A percentile compares a stretch with the other conserved stretches of the same genome.
Conservation (phyloP, 1,140 invertebrate genomes). For the Popillia japonica region DNA sequence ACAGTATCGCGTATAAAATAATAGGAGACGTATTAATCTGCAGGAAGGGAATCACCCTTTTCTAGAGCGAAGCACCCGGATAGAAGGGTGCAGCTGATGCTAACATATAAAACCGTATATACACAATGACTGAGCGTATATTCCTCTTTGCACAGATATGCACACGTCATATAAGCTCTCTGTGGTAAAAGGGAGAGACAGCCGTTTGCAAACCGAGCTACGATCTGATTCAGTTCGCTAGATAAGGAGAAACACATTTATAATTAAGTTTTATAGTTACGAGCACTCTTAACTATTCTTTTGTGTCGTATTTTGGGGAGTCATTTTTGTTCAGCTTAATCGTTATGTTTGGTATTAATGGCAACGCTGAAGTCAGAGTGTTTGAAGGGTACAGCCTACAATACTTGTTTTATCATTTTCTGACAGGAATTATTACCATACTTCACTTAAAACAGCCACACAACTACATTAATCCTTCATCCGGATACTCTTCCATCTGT, state of each 20-base stretch:
- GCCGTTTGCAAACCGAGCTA: not conserved
- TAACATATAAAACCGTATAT: too few relatives aligned
- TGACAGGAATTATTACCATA: too few relatives aligned
- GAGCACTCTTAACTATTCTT: constrained; percentile 5
- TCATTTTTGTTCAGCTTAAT: constrained; percentile 15
- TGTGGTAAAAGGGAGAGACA: not conserved
- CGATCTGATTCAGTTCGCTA: not conserved
- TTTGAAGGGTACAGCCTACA: not conserved
- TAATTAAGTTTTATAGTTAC: constrained; percentile 25
- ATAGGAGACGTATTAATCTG: not conserved
- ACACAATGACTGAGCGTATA: constrained; percentile 8
- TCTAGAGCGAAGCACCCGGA: not conserved
- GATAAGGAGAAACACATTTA: constrained; percentile 27
- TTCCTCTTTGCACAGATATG: constrained; percentile 2
- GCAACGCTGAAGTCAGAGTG: not conserved
- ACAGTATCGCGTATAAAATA: constrained; percentile 2
- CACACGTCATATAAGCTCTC: not conserved
- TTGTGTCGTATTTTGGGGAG: not conserved
- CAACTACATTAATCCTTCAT: not conserved
- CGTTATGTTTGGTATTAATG: constrained; percentile 20
- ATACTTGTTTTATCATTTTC: too few relatives aligned
- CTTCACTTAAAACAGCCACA: too few relatives aligned
- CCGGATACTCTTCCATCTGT: not conserved
- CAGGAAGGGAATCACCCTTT: constrained; percentile 20
- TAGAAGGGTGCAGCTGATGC: not conserved